These are phyloP conservation scores for Corticium candelabrum DNA, from an alignment of 37 sponge, comb jelly and placozoan species.

Conservation along the genomic window DNA sequence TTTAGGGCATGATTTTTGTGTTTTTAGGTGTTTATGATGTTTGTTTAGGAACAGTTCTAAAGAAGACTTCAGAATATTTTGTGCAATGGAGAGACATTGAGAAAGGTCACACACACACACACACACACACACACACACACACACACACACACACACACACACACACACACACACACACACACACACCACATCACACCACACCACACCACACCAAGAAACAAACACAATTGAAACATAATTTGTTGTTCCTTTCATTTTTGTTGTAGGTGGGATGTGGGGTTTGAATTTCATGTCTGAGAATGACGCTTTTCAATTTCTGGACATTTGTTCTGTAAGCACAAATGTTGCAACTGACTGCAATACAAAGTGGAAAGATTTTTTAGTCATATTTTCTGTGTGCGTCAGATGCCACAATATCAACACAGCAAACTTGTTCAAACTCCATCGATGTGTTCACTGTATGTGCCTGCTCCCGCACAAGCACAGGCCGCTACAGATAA, in stretches of 20 bases:
- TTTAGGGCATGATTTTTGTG: too few species aligned
- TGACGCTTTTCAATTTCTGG: constrained; percentile 42
- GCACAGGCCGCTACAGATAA: too few species aligned
- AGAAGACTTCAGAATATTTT: not conserved
- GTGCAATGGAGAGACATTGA: not conserved
- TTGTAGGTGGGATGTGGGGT: constrained; percentile 29
- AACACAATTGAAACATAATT: too few species aligned
- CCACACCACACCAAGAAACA: too few species aligned
- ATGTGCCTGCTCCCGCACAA: not conserved
- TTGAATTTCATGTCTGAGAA: constrained; percentile 40
- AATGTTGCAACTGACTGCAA: too few species aligned
- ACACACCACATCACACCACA: not conserved
- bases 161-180: constrained; percentile 5
- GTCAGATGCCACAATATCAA: not conserved
- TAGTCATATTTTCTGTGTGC: too few species aligned
- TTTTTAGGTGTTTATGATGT: too few species aligned
- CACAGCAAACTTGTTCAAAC: not conserved
- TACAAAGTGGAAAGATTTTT: too few species aligned
- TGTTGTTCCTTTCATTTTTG: too few species aligned
- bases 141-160: constrained; percentile 5
- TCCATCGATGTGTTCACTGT: not conserved
- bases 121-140: not conserved
- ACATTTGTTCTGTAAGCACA: constrained; percentile 46
- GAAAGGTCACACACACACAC: not conserved
- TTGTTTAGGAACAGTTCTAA: not conserved